Evolutionary conservation across 2,797 vertebrate genomes (phyloP).

Genomic region (Sebastes variabilis): DNA sequence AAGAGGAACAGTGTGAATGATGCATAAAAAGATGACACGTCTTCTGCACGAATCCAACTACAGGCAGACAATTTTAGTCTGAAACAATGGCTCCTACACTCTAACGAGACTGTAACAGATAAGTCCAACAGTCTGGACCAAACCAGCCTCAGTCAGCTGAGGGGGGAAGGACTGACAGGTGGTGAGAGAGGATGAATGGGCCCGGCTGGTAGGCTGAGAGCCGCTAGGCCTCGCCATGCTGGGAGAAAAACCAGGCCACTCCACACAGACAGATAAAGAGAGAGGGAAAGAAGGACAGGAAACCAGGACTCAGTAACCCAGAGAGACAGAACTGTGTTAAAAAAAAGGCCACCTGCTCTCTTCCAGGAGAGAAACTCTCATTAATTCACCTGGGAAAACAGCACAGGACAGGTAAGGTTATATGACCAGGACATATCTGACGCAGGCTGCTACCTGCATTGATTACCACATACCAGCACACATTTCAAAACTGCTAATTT

Average conservation of each 20-base stretch:
- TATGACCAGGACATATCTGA: background rate
- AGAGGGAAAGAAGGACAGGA: slow-evolving; percentile 32
- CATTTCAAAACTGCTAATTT: background rate
- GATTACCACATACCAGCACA: background rate
- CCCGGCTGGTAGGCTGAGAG: slow-evolving; percentile 40
- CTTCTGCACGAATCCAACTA: background rate
- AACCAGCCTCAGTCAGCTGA: slow-evolving; percentile 25
- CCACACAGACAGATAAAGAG: background rate
- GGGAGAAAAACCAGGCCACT: slow-evolving; percentile 63
- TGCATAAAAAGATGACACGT: background rate
- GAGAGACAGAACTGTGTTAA: slow-evolving; percentile 19
- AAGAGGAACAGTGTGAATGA: background rate
- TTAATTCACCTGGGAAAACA: background rate
- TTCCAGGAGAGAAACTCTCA: slow-evolving; percentile 6
- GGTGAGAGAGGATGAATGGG: slow-evolving; percentile 64
- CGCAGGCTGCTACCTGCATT: background rate
- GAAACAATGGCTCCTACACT: slow-evolving; percentile 10
- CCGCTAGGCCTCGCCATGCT: slow-evolving; percentile 32
- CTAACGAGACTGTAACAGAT: slow-evolving; percentile 14
- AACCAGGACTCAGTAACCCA: slow-evolving; percentile 40
- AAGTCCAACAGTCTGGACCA: slow-evolving; percentile 26
- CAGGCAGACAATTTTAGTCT: background rate
- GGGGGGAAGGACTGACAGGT: slow-evolving; percentile 57
- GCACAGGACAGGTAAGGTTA: slow-evolving; percentile 16
- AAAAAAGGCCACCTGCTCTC: slow-evolving; percentile 9